These are phyloP conservation scores for Aleiodes alternator DNA, from an alignment of 2,888 invertebrate species.

Conservation along the genomic window DNA sequence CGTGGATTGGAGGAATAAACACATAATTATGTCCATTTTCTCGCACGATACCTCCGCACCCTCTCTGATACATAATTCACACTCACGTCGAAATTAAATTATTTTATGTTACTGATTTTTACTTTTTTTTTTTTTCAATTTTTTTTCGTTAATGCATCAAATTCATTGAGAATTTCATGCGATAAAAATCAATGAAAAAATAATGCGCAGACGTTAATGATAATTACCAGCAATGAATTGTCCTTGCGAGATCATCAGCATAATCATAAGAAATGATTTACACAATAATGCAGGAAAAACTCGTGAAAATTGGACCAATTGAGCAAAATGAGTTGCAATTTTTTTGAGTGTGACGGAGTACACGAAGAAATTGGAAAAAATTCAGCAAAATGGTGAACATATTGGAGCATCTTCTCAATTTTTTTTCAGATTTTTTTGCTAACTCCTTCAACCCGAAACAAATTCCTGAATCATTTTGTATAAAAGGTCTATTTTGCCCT, in stretches of 20 bases:
- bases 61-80: slow-evolving; percentile 22
- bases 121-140: not conserved
- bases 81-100: slow-evolving; percentile 7
- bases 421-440: no score
- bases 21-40: slow-evolving; percentile 49
- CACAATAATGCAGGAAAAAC: slow-evolving; percentile 43
- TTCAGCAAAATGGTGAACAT: no score
- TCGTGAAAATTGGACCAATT: no score
- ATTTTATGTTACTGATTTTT: not conserved
- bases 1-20: slow-evolving; percentile 47
- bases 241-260: slow-evolving; percentile 41
- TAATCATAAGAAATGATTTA: slow-evolving; percentile 58
- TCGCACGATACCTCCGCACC: slow-evolving; percentile 45
- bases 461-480: no score
- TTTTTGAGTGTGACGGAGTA: no score
- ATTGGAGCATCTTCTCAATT: no score
- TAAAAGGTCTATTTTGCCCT: no score
- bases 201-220: slow-evolving; percentile 35
- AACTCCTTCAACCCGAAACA: no score
- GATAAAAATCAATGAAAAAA: slow-evolving; percentile 37
- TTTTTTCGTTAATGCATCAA: not conserved
- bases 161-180: not conserved
- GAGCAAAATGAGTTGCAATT: no score
- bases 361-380: no score
- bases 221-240: slow-evolving; percentile 46